phyloP scores from a whole-genome alignment of 2,797 vertebrate genomes.

The Leuciscus waleckii region DNA sequence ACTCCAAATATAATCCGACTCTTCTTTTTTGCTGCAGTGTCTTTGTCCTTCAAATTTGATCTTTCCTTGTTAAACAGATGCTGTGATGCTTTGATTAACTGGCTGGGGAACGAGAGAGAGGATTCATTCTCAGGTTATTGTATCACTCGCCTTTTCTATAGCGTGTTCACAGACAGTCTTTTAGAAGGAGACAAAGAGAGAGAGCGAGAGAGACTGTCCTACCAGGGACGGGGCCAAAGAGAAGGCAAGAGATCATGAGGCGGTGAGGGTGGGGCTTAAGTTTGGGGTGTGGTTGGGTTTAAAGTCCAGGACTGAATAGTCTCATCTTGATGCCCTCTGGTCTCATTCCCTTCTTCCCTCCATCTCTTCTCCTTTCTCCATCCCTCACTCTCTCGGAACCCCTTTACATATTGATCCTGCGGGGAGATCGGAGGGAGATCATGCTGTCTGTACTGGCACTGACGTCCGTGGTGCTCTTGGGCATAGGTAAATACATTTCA shows the following conservation, averaged over 20 bases:
- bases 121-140: conserved; percentile 40
- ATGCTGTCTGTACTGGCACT: conserved; percentile 80
- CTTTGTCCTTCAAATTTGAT: conserved; percentile 34
- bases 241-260: conserved; percentile 52
- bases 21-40: conserved; percentile 21
- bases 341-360: conserved; percentile 62
- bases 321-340: conserved; percentile 70
- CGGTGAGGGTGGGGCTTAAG: conserved; percentile 58
- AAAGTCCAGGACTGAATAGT: conserved; percentile 72
- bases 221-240: conserved; percentile 10
- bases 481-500: conserved; percentile 74
- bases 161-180: conserved; percentile 21
- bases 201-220: conserved; percentile 44
- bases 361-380: conserved; percentile 50
- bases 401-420: conserved; percentile 47
- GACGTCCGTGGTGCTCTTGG: conserved; percentile 74
- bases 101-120: conserved; percentile 38
- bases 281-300: conserved; percentile 80
- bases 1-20: conserved; percentile 28
- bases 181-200: conserved; percentile 20
- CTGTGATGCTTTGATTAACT: conserved; percentile 32
- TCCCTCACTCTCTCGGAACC: conserved; percentile 61
- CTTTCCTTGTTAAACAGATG: conserved; percentile 30
- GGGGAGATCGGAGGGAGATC: conserved; percentile 67
- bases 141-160: conserved; percentile 22